phyloP scores from a whole-genome alignment of 2,113 vertebrate species.

The Cyprichromis sp. region DNA sequence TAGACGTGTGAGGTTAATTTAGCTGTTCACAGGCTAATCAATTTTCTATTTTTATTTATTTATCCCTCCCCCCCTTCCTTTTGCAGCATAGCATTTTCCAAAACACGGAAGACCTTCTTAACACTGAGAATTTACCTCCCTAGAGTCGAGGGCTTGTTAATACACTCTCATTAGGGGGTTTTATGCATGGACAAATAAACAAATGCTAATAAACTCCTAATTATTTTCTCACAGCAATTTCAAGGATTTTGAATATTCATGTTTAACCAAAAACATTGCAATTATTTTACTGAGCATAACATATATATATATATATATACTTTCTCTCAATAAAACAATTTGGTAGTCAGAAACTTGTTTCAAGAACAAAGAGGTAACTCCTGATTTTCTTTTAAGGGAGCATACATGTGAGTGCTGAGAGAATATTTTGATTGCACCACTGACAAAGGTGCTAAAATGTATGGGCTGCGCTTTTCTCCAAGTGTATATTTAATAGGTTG shows the following conservation, averaged over 20 bases:
- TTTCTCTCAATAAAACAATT: slow-evolving; percentile 10
- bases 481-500: slow-evolving; percentile 3
- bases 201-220: slow-evolving; percentile 72
- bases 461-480: background rate
- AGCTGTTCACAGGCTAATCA: slow-evolving; percentile 8
- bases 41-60: background rate
- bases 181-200: slow-evolving; percentile 68
- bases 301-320: background rate
- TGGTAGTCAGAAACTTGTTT: background rate
- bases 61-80: background rate
- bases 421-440: slow-evolving; percentile 10
- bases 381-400: background rate
- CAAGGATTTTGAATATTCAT: slow-evolving; percentile 65
- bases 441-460: background rate
- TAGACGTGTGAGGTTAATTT: slow-evolving; percentile 31
- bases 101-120: slow-evolving; percentile 31
- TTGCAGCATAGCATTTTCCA: slow-evolving; percentile 9
- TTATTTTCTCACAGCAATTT: slow-evolving; percentile 62
- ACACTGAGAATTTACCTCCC: slow-evolving; percentile 39
- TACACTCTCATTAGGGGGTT: slow-evolving; percentile 64
- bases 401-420: background rate
- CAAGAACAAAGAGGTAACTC: background rate
- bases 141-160: slow-evolving; percentile 56
- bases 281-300: slow-evolving; percentile 23
- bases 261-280: slow-evolving; percentile 46